phyloP scores from a whole-genome alignment of 2,888 invertebrate species.

The Hipparchia semele region DNA sequence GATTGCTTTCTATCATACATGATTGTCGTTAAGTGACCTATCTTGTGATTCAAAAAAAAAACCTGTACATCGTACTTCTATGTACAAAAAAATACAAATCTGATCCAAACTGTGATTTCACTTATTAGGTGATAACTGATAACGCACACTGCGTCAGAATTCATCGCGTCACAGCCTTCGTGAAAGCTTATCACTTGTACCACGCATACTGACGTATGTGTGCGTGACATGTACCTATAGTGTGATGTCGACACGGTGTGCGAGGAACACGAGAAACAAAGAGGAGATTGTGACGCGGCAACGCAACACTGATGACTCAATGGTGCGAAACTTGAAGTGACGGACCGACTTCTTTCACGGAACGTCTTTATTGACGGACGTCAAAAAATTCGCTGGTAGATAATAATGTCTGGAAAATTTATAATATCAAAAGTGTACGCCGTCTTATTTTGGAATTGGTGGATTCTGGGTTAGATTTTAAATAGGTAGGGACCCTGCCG shows the following conservation, averaged over 20 bases:
- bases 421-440: not conserved
- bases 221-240: slow-evolving; percentile 18
- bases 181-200: slow-evolving; percentile 16
- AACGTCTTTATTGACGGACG: not conserved
- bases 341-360: not conserved
- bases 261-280: slow-evolving; percentile 12
- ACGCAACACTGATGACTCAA: slow-evolving; percentile 27
- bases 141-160: not conserved
- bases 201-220: slow-evolving; percentile 22
- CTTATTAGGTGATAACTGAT: too few relatives aligned
- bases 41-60: too few relatives aligned
- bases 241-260: slow-evolving; percentile 10
- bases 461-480: not conserved
- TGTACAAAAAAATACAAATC: too few relatives aligned
- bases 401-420: not conserved
- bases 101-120: too few relatives aligned
- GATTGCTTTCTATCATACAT: too few relatives aligned
- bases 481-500: too few relatives aligned
- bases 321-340: not conserved
- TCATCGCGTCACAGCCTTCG: not conserved
- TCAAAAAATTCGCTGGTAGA: not conserved
- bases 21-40: too few relatives aligned
- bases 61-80: too few relatives aligned
- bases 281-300: slow-evolving; percentile 28
- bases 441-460: not conserved